Evolutionary conservation across 2,113 vertebrate species (phyloP).

Genomic region (Dendrocopos noguchii): DNA sequence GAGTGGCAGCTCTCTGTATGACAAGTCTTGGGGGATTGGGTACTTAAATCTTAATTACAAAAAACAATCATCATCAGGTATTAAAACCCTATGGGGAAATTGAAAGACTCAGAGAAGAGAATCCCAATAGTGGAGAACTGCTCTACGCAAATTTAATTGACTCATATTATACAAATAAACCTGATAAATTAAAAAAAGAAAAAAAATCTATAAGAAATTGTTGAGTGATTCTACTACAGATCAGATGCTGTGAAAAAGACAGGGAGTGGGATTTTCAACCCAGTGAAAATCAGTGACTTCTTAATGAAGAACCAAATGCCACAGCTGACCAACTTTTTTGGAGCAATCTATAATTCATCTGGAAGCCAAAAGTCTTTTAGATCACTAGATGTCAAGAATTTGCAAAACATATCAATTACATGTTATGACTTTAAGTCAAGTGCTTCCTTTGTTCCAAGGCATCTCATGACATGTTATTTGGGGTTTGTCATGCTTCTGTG

Average conservation of each 20-base stretch:
- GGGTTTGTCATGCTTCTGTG: neutral
- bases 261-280: neutral
- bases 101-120: constrained; percentile 65
- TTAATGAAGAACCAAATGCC: neutral
- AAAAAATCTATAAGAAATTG: constrained; percentile 36
- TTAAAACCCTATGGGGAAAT: constrained; percentile 68
- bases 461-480: neutral
- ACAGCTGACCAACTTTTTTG: neutral
- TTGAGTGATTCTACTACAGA: constrained; percentile 26
- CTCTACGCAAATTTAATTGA: constrained; percentile 68
- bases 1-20: constrained; percentile 80
- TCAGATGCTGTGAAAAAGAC: constrained; percentile 18
- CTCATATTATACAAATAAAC: constrained; percentile 70
- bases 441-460: too few relatives aligned
- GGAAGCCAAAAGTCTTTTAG: neutral
- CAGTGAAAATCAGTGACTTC: neutral
- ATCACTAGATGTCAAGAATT: neutral
- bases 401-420: neutral
- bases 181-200: constrained; percentile 51
- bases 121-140: constrained; percentile 42
- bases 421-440: too few relatives aligned
- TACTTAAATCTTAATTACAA: constrained; percentile 88
- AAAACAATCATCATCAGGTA: constrained; percentile 77
- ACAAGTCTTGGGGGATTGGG: constrained; percentile 79
- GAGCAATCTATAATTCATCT: neutral